Base-by-base conservation (phyloP, 2,888 invertebrate species). In the Aromia moschata region DNA sequence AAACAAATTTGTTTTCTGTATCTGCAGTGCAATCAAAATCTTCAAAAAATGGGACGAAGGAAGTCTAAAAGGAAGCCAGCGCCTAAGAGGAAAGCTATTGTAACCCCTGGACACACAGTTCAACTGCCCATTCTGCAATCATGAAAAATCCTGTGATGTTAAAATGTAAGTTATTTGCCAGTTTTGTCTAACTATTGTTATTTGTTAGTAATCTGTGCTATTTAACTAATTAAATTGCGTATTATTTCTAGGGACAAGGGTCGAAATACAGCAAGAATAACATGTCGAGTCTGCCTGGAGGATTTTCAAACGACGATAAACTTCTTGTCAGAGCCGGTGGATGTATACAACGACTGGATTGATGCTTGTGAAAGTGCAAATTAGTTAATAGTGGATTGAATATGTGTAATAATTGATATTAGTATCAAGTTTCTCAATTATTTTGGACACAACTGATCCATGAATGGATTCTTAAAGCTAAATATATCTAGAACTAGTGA, bases 281-380 rank as follows among this genome's bases (percentile, higher is more conserved):
- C 92, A 46, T 99, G 98, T 81, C 85, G 94, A 69, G 96, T 99
- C 1, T 99, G 98, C 77, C 81, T 94, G 76, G 98, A 99, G 83
- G 96, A 96, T 77, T 98, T 94, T 82, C 98, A 98, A 80, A 96
- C 98, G 0, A 90, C 91, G 20, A 96, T 98, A 67, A 98, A 97
- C 82, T 93, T 95, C 76, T 84, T 99, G 59, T 97, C 98, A 5
- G 98, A 99, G 80, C 92, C 98, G 3, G 90, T 99, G 69, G 99
- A 99, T 84, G 98, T 99, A 11, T 99, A 98, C 80, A 97, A 98
- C 82, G 98, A 98, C 80, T 99, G 98, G 98, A 97, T 99, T 60
- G 98, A 99, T 84, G 98, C 98, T 0, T 99, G 98, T 83, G 98
- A 99, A 85, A 88, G 85, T 72, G 98, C 97, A 55, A 99, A 96